Evolutionary conservation across 2,113 vertebrate genomes (phyloP).

Genomic region (Calonectris borealis): DNA sequence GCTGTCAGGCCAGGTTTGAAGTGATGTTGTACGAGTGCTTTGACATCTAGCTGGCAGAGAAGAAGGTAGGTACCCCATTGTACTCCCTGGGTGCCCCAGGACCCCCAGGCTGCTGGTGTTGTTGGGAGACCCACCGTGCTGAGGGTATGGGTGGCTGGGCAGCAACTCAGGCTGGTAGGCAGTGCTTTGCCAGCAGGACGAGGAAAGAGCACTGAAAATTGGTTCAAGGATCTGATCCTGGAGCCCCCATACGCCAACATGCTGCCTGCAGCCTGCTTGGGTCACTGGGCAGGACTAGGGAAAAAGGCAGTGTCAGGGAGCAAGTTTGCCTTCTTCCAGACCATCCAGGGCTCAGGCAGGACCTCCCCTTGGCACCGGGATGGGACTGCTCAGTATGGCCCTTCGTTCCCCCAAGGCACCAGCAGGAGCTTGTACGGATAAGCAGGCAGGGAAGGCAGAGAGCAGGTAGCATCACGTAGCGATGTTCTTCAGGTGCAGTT

Average conservation of each 20-base stretch:
- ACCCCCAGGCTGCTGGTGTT: not conserved
- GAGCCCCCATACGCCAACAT: not conserved
- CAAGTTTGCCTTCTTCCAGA: not conserved
- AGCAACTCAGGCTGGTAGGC: not conserved
- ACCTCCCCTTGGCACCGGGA: not conserved
- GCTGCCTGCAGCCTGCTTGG: not conserved
- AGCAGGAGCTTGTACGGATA: not conserved
- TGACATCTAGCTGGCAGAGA: not conserved
- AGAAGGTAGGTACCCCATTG: not conserved
- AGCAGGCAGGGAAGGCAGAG: not conserved
- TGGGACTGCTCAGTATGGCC: not conserved
- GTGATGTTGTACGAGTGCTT: not conserved
- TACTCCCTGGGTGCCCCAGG: too few relatives aligned
- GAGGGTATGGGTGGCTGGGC: not conserved
- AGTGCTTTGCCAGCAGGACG: not conserved
- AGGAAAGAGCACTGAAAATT: not conserved
- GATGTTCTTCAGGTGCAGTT: not conserved
- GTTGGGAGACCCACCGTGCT: not conserved
- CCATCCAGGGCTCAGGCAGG: not conserved
- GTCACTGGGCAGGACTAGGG: not conserved
- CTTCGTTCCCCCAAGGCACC: not conserved
- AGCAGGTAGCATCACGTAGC: not conserved
- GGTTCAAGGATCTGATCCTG: not conserved
- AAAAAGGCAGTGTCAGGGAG: not conserved
- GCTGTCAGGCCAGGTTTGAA: not conserved